Percentiles rank a stretch among this genome's conserved stretches.
Conservation (phyloP, 2,797 vertebrate species). For the Aeoliscus strigatus region DNA sequence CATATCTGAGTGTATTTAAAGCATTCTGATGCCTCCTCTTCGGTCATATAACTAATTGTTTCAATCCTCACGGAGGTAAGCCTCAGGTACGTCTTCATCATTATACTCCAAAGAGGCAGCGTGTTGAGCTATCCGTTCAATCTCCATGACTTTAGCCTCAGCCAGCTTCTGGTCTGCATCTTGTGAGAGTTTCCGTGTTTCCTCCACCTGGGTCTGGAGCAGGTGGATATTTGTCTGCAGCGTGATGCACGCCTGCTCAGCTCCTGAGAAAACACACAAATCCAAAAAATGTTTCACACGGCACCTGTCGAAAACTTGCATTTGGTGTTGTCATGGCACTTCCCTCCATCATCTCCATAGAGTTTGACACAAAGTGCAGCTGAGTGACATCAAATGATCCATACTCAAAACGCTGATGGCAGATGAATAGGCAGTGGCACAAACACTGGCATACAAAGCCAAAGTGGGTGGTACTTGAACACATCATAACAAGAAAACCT, state of each 20-base stretch:
- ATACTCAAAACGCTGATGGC: slow-evolving; percentile 25
- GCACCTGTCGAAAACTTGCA: slow-evolving; percentile 14
- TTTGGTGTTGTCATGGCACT: slow-evolving; percentile 25
- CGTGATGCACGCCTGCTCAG: slow-evolving; percentile 81
- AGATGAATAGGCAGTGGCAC: slow-evolving; percentile 18
- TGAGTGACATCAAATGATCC: slow-evolving; percentile 40
- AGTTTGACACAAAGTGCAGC: slow-evolving; percentile 28
- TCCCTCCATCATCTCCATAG: slow-evolving; percentile 40
- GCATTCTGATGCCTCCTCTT: neutral
- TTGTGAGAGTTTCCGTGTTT: slow-evolving; percentile 76
- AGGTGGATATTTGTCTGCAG: slow-evolving; percentile 82
- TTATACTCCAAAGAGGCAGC: slow-evolving; percentile 47
- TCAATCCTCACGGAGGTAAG: slow-evolving; percentile 93
- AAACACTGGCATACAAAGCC: slow-evolving; percentile 11
- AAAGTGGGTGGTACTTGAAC: slow-evolving; percentile 17
- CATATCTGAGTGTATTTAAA: neutral
- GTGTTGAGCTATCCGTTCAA: slow-evolving; percentile 72
- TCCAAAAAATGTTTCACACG: slow-evolving; percentile 17
- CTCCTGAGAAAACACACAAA: slow-evolving; percentile 72
- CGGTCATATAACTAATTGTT: neutral
- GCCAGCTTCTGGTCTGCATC: slow-evolving; percentile 85
- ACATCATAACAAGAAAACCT: slow-evolving; percentile 2
- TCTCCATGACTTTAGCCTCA: slow-evolving; percentile 85
- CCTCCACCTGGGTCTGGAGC: slow-evolving; percentile 82
- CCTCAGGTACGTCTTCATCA: slow-evolving; percentile 74